Percentiles rank a stretch among this genome's conserved stretches.
phyloP scores from a whole-genome alignment of 2,888 invertebrate species.

The Andrena haemorrhoa region DNA sequence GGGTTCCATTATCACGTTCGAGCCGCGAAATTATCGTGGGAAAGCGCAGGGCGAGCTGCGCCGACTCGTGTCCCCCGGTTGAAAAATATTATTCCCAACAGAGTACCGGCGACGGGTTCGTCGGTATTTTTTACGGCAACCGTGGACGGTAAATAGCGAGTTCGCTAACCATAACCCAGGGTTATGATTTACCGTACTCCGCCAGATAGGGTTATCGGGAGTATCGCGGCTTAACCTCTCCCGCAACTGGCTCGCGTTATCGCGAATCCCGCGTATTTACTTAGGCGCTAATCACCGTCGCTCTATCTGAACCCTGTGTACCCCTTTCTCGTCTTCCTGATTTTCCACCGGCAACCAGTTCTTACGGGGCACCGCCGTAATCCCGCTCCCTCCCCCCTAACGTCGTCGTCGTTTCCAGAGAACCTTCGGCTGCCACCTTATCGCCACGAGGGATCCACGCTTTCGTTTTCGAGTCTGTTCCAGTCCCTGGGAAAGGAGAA shows the following conservation, averaged over 20 bases:
- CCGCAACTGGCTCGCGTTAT: conserved; percentile 65
- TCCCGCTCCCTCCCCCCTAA: not conserved
- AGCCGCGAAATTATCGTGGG: conserved; percentile 47
- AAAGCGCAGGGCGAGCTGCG: conserved; percentile 27
- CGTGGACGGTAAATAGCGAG: conserved; percentile 66
- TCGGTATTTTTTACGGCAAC: conserved; percentile 54
- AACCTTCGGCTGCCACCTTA: not conserved
- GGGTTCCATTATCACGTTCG: conserved; percentile 14
- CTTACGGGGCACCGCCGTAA: not conserved
- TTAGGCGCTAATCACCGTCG: conserved; percentile 81
- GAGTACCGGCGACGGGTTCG: conserved; percentile 34
- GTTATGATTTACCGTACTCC: conserved; percentile 78
- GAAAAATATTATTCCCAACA: conserved; percentile 30
- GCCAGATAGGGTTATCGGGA: conserved; percentile 77
- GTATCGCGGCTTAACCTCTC: conserved; percentile 74
- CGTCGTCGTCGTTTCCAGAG: not conserved
- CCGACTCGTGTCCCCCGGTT: conserved; percentile 13
- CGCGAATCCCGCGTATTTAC: conserved; percentile 82
- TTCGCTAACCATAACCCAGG: conserved; percentile 57
- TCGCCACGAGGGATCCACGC: not conserved
- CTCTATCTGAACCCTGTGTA: conserved; percentile 70
- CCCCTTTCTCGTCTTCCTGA: conserved; percentile 23
- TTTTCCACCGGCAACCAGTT: conserved; percentile 17
- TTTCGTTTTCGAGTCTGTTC: not conserved
- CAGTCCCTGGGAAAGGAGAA: not conserved